Conservation (phyloP, 1,140 invertebrate species). For the Mylabris phalerata region DNA sequence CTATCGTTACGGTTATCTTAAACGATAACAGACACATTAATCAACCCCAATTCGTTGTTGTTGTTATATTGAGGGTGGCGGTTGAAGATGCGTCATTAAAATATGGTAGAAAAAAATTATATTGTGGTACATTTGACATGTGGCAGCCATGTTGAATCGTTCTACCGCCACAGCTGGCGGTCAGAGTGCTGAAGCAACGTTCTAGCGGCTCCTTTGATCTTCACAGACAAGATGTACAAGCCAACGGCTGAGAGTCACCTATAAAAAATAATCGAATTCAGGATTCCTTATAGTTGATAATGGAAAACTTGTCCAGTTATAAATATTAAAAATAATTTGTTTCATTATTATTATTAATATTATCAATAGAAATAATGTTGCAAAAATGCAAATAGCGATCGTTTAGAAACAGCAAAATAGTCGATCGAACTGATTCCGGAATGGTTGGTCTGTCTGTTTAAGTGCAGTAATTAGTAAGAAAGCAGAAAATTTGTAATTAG, state of each 20-base stretch:
- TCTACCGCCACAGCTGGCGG: constrained; percentile 16
- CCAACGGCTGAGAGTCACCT: constrained; percentile 12
- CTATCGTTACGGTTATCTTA: too few species aligned
- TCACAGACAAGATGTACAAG: constrained; percentile 14
- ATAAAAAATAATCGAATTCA: constrained; percentile 8
- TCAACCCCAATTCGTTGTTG: too few species aligned
- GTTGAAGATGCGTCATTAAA: not conserved
- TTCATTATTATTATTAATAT: too few species aligned
- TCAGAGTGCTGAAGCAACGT: constrained; percentile 17
- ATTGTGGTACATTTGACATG: constrained; percentile 15
- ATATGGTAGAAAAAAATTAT: constrained; percentile 1
- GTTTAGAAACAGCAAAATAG: too few species aligned
- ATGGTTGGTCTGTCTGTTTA: too few species aligned
- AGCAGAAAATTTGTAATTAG: too few species aligned
- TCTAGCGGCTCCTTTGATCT: constrained; percentile 15
- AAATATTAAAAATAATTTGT: constrained; percentile 1
- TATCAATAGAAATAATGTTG: too few species aligned
- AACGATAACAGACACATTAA: too few species aligned
- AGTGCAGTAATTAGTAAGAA: too few species aligned
- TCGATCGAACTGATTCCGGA: too few species aligned
- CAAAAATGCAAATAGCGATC: too few species aligned
- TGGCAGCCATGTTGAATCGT: constrained; percentile 15
- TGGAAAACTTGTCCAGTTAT: constrained; percentile 4
- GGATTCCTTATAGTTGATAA: constrained; percentile 4
- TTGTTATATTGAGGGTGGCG: too few species aligned